Evolutionary conservation across 1,140 invertebrate genomes (phyloP).

Genomic region (Geopemphigus sp.): DNA sequence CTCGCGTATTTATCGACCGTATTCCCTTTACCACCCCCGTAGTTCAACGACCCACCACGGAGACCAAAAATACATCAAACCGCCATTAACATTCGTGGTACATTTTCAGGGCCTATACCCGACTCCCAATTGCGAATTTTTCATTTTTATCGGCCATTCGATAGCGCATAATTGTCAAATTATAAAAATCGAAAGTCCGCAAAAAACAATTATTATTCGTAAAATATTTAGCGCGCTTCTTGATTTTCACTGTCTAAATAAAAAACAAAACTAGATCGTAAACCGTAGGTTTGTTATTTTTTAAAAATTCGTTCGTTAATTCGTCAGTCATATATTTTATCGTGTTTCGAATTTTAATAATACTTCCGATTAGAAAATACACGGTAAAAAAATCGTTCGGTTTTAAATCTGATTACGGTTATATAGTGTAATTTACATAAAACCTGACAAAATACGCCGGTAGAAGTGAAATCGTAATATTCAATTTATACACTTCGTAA

Average conservation of each 20-base stretch:
- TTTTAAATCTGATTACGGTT: too few species aligned
- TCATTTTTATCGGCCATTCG: background rate
- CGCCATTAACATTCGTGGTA: constrained; percentile 43
- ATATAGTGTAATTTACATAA: too few species aligned
- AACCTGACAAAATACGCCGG: too few species aligned
- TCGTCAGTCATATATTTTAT: too few species aligned
- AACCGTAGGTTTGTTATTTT: background rate
- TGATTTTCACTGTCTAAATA: background rate
- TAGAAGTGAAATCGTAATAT: too few species aligned
- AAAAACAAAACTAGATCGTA: background rate
- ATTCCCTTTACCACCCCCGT: background rate
- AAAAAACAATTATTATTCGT: background rate
- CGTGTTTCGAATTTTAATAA: too few species aligned
- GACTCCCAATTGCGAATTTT: constrained; percentile 3
- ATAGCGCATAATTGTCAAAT: background rate
- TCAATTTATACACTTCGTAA: too few species aligned
- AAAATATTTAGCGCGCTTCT: background rate
- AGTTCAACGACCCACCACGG: constrained; percentile 19
- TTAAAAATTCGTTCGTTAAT: background rate
- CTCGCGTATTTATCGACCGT: constrained; percentile 25
- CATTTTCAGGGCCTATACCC: background rate
- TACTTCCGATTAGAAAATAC: too few species aligned
- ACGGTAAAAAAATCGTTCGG: too few species aligned
- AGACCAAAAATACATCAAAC: constrained; percentile 42
- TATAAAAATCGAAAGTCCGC: background rate